These are phyloP conservation scores for Battus philenor DNA, from an alignment of 1,140 invertebrate genomes.

Conservation along the genomic window DNA sequence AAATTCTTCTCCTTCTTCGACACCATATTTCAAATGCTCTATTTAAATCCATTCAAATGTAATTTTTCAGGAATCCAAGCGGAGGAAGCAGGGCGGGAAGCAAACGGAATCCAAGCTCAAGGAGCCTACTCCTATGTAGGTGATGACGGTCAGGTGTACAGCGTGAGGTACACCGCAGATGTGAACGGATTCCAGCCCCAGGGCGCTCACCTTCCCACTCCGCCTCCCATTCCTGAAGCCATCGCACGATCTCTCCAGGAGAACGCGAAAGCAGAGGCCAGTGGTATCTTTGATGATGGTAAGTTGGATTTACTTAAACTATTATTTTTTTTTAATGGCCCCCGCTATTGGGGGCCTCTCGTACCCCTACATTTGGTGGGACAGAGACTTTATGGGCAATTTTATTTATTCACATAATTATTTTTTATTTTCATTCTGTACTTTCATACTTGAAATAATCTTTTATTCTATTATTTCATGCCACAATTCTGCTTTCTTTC, in stretches of 20 bases:
- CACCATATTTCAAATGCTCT: too few species aligned
- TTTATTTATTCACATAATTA: too few species aligned
- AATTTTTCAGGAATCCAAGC: conserved; percentile 52
- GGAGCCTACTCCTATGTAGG: conserved; percentile 81
- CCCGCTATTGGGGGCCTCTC: too few species aligned
- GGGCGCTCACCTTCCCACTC: conserved; percentile 80
- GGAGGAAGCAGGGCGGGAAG: conserved; percentile 53
- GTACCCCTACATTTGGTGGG: too few species aligned
- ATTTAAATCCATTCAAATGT: too few species aligned
- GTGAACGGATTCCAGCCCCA: conserved; percentile 76
- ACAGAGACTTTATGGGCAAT: too few species aligned
- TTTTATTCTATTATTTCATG: not conserved
- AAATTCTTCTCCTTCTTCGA: too few species aligned
- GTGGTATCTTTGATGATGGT: conserved; percentile 65
- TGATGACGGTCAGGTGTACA: conserved; percentile 79
- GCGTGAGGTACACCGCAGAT: conserved; percentile 78
- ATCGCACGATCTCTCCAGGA: conserved; percentile 78
- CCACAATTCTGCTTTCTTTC: too few species aligned
- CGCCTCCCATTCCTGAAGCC: conserved; percentile 80
- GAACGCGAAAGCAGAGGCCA: conserved; percentile 67
- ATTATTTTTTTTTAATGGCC: too few species aligned
- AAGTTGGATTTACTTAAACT: not conserved
- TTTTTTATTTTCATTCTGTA: too few species aligned
- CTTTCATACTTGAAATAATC: conserved; percentile 16
- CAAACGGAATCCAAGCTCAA: conserved; percentile 77